These are phyloP conservation scores for Catocala nupta DNA, from an alignment of 2,888 invertebrate species.

Conservation along the genomic window DNA sequence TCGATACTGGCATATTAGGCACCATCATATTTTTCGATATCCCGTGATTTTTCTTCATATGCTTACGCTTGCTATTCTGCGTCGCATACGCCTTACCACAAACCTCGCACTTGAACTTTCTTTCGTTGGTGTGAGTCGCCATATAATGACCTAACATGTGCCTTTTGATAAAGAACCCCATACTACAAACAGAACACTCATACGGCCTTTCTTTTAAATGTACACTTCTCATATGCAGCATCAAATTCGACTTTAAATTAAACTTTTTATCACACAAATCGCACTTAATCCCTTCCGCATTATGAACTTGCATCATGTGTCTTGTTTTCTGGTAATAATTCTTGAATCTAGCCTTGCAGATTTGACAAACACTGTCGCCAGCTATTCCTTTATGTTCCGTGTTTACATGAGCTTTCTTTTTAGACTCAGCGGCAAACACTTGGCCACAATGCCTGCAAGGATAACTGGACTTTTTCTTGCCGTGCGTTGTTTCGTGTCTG, in stretches of 20 bases:
- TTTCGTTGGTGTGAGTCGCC: constrained; percentile 83
- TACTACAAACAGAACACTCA: constrained; percentile 79
- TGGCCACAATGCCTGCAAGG: constrained; percentile 76
- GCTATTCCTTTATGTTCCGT: constrained; percentile 80
- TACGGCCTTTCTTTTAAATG: constrained; percentile 80
- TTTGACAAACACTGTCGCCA: constrained; percentile 80
- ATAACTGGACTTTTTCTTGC: constrained; percentile 75
- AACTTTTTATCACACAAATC: constrained; percentile 82
- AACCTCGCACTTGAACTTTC: constrained; percentile 87
- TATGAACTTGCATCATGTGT: constrained; percentile 81
- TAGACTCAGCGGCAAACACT: constrained; percentile 76
- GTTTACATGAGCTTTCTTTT: constrained; percentile 79
- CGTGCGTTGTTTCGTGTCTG: constrained; percentile 77
- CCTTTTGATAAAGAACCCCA: constrained; percentile 80
- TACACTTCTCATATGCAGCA: constrained; percentile 77
- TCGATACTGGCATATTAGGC: constrained; percentile 16
- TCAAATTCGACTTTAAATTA: constrained; percentile 74
- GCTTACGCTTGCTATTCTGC: constrained; percentile 76
- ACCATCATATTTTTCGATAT: constrained; percentile 49
- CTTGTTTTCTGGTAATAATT: constrained; percentile 82
- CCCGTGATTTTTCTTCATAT: constrained; percentile 81
- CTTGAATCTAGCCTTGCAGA: constrained; percentile 80
- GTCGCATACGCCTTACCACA: constrained; percentile 87
- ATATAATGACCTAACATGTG: constrained; percentile 84
- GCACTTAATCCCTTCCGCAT: constrained; percentile 79